Conservation (phyloP, 2,797 vertebrate species). For the Heteromormyrus szaboi region DNA sequence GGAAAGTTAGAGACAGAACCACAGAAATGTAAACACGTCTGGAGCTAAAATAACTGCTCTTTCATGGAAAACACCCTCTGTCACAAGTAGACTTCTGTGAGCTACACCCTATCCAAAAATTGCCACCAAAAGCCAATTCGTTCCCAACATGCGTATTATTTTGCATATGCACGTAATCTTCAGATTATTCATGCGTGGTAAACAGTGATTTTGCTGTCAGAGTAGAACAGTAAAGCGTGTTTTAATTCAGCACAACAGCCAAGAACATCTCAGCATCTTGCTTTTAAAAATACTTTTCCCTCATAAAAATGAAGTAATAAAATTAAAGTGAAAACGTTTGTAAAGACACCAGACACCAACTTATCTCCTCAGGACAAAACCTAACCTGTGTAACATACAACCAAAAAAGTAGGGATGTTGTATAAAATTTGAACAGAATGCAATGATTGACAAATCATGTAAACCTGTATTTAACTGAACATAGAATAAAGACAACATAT, state of each 20-base stretch:
- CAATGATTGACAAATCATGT: background rate
- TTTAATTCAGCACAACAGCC: background rate
- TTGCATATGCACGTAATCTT: conserved; percentile 40
- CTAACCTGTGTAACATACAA: background rate
- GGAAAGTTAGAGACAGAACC: conserved; percentile 88
- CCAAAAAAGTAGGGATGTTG: background rate
- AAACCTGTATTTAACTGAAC: background rate
- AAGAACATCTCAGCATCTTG: background rate
- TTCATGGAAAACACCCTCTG: conserved; percentile 81
- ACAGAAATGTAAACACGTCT: conserved; percentile 93
- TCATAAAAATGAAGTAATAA: background rate
- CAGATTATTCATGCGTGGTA: background rate
- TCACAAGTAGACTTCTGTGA: conserved; percentile 79
- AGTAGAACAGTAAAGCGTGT: background rate
- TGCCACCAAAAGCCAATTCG: conserved; percentile 71
- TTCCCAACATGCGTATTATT: conserved; percentile 62
- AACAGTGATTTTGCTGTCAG: background rate
- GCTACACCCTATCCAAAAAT: conserved; percentile 67
- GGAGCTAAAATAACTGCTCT: conserved; percentile 84
- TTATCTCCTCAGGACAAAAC: background rate
- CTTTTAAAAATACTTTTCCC: background rate
- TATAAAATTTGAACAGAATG: background rate
- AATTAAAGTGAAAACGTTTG: background rate
- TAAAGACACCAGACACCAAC: background rate
- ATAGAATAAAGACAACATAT: background rate